These are phyloP conservation scores for Girardinichthys multiradiatus DNA, from an alignment of 2,113 vertebrate genomes.

Conservation along the genomic window DNA sequence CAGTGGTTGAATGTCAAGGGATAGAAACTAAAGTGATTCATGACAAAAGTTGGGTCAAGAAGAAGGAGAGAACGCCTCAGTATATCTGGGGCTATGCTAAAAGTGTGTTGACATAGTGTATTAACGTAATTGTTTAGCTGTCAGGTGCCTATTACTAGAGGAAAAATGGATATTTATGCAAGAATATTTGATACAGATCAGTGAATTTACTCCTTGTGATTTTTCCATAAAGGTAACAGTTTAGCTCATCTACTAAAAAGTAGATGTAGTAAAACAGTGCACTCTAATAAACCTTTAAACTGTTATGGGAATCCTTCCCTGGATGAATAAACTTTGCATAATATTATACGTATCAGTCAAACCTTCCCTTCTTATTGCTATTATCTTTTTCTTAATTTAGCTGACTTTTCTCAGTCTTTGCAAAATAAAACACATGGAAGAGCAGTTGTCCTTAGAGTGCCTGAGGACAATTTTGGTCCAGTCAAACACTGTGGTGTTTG, in stretches of 20 bases:
- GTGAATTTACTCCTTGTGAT: neutral
- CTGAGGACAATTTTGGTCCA: slow-evolving; percentile 35
- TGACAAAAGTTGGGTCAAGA: too few relatives aligned
- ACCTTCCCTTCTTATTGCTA: neutral
- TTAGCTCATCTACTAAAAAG: neutral
- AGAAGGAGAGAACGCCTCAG: too few relatives aligned
- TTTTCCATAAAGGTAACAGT: neutral
- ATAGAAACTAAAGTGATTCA: too few relatives aligned
- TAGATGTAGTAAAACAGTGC: neutral
- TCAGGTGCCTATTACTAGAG: too few relatives aligned
- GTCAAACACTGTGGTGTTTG: slow-evolving; percentile 23
- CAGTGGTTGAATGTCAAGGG: too few relatives aligned
- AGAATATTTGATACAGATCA: too few relatives aligned
- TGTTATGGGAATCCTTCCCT: too few relatives aligned
- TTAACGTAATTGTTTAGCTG: too few relatives aligned
- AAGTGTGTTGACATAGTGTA: too few relatives aligned
- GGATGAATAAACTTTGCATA: neutral
- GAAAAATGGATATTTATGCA: too few relatives aligned
- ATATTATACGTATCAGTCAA: neutral
- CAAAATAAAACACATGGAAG: slow-evolving; percentile 22
- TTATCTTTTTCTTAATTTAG: neutral
- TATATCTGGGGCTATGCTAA: too few relatives aligned
- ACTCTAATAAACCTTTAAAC: neutral
- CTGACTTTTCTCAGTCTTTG: neutral
- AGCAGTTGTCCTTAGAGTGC: slow-evolving; percentile 29